phyloP scores from a whole-genome alignment of 2,888 invertebrate species.

The Galeopsomyia nigrocyanea region DNA sequence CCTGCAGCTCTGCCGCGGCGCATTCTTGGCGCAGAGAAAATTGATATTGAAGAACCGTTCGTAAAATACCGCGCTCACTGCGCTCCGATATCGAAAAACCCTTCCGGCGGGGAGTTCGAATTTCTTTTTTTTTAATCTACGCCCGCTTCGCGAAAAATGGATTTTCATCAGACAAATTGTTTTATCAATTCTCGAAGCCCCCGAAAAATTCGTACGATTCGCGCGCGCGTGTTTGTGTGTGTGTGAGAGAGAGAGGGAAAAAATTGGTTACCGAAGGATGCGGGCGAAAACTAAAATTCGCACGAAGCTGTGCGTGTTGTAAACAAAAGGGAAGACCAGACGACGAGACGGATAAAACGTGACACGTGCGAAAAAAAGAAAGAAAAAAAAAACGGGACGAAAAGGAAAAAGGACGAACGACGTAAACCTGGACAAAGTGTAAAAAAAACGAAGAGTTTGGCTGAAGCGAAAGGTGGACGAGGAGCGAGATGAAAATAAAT shows the following conservation, averaged over 20 bases:
- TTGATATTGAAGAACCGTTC: too few species aligned
- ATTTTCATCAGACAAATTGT: slow-evolving; percentile 6
- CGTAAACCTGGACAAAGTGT: slow-evolving; percentile 6
- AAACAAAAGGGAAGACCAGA: slow-evolving; percentile 2
- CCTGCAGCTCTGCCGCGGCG: too few species aligned
- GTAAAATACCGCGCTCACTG: not conserved
- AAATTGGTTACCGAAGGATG: not conserved
- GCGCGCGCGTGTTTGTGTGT: too few species aligned
- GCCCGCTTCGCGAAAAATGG: not conserved
- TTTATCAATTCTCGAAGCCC: not conserved
- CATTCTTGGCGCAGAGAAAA: too few species aligned
- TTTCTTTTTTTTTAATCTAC: not conserved
- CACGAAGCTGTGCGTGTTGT: slow-evolving; percentile 16
- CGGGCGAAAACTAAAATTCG: slow-evolving; percentile 27
- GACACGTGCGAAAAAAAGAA: slow-evolving; percentile 27
- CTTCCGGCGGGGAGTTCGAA: not conserved
- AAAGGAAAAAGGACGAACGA: slow-evolving; percentile 14
- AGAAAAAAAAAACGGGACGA: too few species aligned
- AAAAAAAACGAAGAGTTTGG: not conserved
- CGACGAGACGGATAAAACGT: slow-evolving; percentile 22
- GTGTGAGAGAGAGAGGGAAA: not conserved
- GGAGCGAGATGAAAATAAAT: slow-evolving; percentile 19
- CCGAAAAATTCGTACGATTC: too few species aligned
- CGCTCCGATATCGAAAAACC: slow-evolving; percentile 10
- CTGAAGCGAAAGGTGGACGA: not conserved